A percentile compares a stretch with the other conserved stretches of the same genome.
These are phyloP conservation scores for Acrocephalus kingi DNA, from an alignment of 2,113 vertebrate species.

Conservation along the genomic window DNA sequence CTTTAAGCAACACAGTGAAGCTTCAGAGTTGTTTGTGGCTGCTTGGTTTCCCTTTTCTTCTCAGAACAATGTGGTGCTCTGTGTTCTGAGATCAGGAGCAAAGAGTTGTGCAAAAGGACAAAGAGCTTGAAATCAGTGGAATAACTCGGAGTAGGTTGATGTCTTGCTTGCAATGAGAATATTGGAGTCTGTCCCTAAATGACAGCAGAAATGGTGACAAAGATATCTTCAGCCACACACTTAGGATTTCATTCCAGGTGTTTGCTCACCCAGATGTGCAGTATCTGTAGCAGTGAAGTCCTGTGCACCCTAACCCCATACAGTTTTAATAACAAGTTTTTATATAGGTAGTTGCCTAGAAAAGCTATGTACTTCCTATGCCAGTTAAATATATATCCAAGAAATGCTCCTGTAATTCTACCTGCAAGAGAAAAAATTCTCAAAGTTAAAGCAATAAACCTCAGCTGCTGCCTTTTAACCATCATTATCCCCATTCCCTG, in stretches of 20 bases:
- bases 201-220: background rate
- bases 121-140: background rate
- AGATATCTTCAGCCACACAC: background rate
- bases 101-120: background rate
- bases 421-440: background rate
- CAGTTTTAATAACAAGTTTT: background rate
- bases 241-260: background rate
- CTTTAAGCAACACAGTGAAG: background rate
- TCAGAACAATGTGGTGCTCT: background rate
- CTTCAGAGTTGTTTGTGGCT: background rate
- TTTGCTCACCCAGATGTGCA: background rate
- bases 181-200: background rate
- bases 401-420: background rate
- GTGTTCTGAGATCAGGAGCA: background rate
- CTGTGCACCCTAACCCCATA: background rate
- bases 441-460: background rate
- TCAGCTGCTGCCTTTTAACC: conserved; percentile 12
- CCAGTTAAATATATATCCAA: background rate
- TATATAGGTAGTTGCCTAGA: background rate
- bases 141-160: background rate
- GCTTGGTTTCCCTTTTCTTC: background rate
- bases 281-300: background rate
- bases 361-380: background rate
- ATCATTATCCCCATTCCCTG: background rate
- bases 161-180: background rate